Conservation (phyloP, 2,797 vertebrate species). For the Parotocinclus haroldoi region DNA sequence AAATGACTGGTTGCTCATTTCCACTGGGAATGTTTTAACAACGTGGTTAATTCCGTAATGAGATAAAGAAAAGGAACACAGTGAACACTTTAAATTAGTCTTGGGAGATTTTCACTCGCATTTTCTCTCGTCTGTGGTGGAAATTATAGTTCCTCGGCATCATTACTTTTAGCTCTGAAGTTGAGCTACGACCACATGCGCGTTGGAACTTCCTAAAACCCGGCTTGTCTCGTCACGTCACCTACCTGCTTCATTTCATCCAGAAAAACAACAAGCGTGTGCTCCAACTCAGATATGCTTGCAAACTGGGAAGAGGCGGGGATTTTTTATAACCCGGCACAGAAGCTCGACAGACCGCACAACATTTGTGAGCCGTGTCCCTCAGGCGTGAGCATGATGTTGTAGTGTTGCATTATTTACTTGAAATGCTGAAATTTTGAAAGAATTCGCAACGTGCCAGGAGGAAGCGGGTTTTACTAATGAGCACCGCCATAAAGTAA, state of each 20-base stretch:
- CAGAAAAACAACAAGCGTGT: conserved; percentile 39
- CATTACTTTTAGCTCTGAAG: conserved; percentile 26
- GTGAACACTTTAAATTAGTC: conserved; percentile 79
- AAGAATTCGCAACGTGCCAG: conserved; percentile 32
- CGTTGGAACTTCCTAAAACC: conserved; percentile 16
- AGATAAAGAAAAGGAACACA: conserved; percentile 76
- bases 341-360: conserved; percentile 42
- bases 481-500: conserved; percentile 44
- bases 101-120: conserved; percentile 72
- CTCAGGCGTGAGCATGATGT: conserved; percentile 29
- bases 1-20: conserved; percentile 67
- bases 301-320: too few species aligned
- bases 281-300: conserved; percentile 5
- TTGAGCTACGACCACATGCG: conserved; percentile 7
- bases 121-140: conserved; percentile 40
- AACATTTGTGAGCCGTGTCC: conserved; percentile 40
- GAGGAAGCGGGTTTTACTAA: conserved; percentile 55
- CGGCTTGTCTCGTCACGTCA: conserved; percentile 38
- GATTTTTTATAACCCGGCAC: conserved; percentile 3
- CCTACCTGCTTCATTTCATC: conserved; percentile 28
- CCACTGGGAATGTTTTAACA: conserved; percentile 77
- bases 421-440: conserved; percentile 42
- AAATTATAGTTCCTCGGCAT: too few species aligned
- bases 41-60: conserved; percentile 77
- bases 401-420: conserved; percentile 52